Conservation (phyloP, 2,888 invertebrate species). For the Ennomos fuscantarius region DNA sequence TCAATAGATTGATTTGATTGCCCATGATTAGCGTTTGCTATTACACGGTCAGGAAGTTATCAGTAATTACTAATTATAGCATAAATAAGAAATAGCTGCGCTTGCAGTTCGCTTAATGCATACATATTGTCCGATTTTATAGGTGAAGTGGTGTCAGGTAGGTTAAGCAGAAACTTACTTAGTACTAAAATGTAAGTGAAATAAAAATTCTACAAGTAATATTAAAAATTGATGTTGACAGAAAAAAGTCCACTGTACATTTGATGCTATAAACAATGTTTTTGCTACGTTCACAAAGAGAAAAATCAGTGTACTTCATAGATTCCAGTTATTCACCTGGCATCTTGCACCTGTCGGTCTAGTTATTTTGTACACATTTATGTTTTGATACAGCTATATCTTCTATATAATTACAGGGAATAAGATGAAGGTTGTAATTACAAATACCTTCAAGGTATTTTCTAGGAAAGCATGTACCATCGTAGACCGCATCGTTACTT, state of each 20-base stretch:
- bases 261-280: slow-evolving; percentile 5
- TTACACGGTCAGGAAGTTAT: slow-evolving; percentile 1
- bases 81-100: background rate
- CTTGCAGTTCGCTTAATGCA: background rate
- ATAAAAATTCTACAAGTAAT: too few species aligned
- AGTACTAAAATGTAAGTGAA: too few species aligned
- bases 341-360: slow-evolving; percentile 34
- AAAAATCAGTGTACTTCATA: slow-evolving; percentile 20
- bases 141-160: too few species aligned
- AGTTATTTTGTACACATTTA: slow-evolving; percentile 28
- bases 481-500: too few species aligned
- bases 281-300: slow-evolving; percentile 7
- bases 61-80: background rate
- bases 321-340: slow-evolving; percentile 28
- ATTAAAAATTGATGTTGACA: too few species aligned
- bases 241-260: too few species aligned
- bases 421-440: too few species aligned
- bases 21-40: slow-evolving; percentile 1
- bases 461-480: too few species aligned
- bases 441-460: too few species aligned
- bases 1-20: slow-evolving; percentile 8
- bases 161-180: too few species aligned
- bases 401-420: too few species aligned
- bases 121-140: too few species aligned
- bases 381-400: slow-evolving; percentile 10